Base-by-base conservation (phyloP, 2,113 vertebrate species). In the Oceanites oceanicus region DNA sequence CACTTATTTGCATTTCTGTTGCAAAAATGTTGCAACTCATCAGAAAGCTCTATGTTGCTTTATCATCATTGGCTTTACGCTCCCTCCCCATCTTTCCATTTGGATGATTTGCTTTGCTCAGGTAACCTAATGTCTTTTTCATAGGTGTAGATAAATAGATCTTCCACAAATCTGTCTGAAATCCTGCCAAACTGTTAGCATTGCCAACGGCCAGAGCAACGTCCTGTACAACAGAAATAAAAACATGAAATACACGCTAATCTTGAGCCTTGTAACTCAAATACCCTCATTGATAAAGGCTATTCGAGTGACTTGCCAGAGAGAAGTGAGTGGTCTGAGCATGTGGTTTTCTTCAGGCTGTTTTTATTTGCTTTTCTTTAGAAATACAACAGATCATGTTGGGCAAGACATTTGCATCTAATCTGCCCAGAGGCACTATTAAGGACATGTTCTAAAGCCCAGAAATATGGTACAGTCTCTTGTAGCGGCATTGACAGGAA, bases 321-420 rank as follows among this genome's bases (percentile, higher is more conserved):
- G 55, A 85, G 30, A 63, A 90, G 67, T 15, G 63, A 40, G 52
- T 29, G 42, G 59, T 80, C 47, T 56, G 68, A 83, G 29, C 19
- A 15, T 2, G 6, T 77, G 50, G 44, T 18, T 94, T 78, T 82
- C n/a, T 52, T 83, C 67, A 53, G 45, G 18, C 21, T 70, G 6
- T 1, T 49, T 82, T 91, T 90, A 36, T 94, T 90, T 96, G 71
- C 34, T 92, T 90, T 92, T 56, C 77, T 95, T 93, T 62, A 65
- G 58, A 83, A 88, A 86, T 30, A 56, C 44, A 82, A 58, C 56
- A 81, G 52, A 56, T 68, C 6, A 23, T 13, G 29, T n/a, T 93
- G 75, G 79, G 75, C 74, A 92, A 85, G 67, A n/a, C 32, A 56
- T 90, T 82, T 88, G 49, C 61, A 65, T 68, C 53, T 88, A 30